Conservation (phyloP, 2,888 invertebrate species). For the Drosophila stalkeri region DNA sequence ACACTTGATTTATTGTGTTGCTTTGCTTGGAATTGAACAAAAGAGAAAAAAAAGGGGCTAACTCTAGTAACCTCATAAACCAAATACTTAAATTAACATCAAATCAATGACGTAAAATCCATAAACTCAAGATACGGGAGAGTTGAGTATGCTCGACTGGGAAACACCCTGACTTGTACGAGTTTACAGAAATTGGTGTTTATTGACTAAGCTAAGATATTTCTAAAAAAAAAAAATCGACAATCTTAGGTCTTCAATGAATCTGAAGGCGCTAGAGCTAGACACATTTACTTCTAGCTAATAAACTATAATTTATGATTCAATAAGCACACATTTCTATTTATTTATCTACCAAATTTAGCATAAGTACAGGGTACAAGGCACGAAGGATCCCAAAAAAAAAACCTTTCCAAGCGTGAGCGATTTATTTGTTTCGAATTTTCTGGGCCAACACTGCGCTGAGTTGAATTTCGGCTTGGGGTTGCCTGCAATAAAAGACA, state of each 20-base stretch:
- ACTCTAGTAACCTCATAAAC: conserved; percentile 51
- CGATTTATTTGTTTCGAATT: conserved; percentile 68
- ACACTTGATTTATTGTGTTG: conserved; percentile 12
- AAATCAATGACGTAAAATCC: conserved; percentile 26
- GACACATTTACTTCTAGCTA: neutral
- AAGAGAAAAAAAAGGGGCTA: neutral
- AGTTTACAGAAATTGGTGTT: neutral
- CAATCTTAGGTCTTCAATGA: neutral
- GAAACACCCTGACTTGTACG: neutral
- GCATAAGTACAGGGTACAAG: conserved; percentile 10
- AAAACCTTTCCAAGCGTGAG: conserved; percentile 16
- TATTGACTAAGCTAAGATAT: neutral
- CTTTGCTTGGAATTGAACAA: neutral
- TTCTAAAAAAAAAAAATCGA: neutral
- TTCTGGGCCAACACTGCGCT: conserved; percentile 66
- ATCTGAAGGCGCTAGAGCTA: neutral
- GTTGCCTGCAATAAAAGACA: conserved; percentile 46
- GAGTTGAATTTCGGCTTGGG: neutral
- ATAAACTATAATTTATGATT: neutral
- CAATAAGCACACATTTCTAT: neutral
- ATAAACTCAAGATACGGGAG: neutral
- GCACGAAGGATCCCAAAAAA: conserved; percentile 14
- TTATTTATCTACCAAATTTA: neutral
- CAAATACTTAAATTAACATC: conserved; percentile 34
- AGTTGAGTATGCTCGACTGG: neutral